Evolutionary conservation across 2,113 vertebrate genomes (phyloP).

Genomic region (Oryctolagus cuniculus): DNA sequence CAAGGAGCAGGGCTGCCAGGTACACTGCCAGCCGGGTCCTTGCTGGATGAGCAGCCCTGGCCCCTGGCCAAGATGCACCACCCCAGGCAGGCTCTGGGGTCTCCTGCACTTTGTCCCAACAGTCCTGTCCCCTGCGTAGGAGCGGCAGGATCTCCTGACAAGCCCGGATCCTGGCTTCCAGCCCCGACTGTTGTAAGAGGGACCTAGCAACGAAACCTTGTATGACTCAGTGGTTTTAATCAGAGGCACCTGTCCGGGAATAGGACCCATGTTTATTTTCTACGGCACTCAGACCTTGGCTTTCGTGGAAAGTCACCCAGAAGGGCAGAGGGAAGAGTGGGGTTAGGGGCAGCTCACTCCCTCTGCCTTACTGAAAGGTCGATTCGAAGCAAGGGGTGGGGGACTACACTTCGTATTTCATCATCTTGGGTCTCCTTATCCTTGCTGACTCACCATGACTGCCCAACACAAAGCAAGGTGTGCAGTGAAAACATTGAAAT

Average conservation of each 20-base stretch:
- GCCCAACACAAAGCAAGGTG: neutral
- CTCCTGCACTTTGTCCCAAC: neutral
- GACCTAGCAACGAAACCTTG: neutral
- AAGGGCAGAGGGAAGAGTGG: neutral
- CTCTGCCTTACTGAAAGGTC: neutral
- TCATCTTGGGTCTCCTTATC: neutral
- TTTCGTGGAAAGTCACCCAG: conserved; percentile 3
- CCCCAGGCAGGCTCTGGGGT: neutral
- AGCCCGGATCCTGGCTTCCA: neutral
- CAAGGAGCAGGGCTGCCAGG: neutral
- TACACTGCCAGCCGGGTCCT: neutral
- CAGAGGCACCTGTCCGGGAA: neutral
- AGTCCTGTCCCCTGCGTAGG: neutral
- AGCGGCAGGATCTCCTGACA: neutral
- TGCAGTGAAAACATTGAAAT: neutral
- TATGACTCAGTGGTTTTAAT: neutral
- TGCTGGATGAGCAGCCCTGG: neutral
- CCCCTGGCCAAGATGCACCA: neutral
- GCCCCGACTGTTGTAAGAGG: neutral
- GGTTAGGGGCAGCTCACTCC: neutral
- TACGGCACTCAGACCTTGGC: neutral
- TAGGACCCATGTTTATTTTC: neutral
- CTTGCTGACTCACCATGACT: neutral
- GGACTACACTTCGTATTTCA: neutral
- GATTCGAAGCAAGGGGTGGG: neutral